Conservation (phyloP, 2,888 invertebrate species). For the Drosophila bunnanda region DNA sequence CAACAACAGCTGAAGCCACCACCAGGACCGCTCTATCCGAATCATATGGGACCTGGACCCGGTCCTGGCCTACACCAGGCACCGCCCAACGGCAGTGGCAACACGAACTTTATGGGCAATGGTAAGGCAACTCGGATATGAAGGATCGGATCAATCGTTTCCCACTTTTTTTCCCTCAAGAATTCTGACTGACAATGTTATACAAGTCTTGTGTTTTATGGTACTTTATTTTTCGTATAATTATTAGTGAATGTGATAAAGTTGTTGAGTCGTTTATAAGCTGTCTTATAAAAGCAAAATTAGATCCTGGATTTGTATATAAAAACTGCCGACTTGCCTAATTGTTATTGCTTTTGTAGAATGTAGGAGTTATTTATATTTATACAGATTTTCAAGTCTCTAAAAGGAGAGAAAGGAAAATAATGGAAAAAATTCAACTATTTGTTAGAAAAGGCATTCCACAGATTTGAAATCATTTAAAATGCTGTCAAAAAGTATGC, state of each 20-base stretch:
- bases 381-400: not conserved
- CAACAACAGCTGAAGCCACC: slow-evolving; percentile 36
- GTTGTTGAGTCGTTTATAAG: not conserved
- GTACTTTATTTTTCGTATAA: slow-evolving; percentile 4
- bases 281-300: not conserved
- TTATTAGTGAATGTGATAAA: slow-evolving; percentile 9
- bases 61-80: slow-evolving; percentile 48
- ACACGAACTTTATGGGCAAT: slow-evolving; percentile 68
- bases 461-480: not conserved
- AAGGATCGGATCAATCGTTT: not conserved
- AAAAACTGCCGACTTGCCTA: not conserved
- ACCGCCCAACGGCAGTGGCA: slow-evolving; percentile 37
- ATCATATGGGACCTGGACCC: slow-evolving; percentile 22
- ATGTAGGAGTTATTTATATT: not conserved
- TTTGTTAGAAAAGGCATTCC: not conserved
- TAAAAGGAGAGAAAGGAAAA: not conserved
- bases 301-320: not conserved
- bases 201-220: not conserved
- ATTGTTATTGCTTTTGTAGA: not conserved
- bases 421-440: not conserved
- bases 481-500: not conserved
- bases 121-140: slow-evolving; percentile 50
- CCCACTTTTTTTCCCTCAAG: not conserved
- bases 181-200: not conserved
- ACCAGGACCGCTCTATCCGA: slow-evolving; percentile 23